Conservation (phyloP, 1,140 invertebrate species). For the Lethrus apterus region DNA sequence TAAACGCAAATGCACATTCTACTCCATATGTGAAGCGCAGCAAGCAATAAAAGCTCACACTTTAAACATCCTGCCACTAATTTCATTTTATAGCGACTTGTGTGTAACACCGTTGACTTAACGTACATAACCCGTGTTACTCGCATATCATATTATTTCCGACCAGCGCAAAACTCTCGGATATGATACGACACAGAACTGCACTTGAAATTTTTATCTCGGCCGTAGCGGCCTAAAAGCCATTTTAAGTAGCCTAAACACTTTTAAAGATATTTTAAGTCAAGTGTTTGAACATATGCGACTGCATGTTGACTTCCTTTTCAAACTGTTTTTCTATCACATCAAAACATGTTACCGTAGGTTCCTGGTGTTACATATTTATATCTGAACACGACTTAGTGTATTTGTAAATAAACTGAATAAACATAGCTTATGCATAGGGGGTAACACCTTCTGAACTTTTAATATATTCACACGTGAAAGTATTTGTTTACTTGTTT, state of each 20-base stretch:
- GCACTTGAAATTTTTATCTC: slow-evolving; percentile 24
- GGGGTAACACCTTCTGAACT: too few species aligned
- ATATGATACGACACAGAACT: slow-evolving; percentile 26
- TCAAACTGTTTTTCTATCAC: slow-evolving; percentile 11
- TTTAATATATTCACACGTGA: too few species aligned
- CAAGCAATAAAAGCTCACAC: too few species aligned
- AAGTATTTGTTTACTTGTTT: too few species aligned
- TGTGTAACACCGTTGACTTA: neutral
- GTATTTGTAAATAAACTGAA: too few species aligned
- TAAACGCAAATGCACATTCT: too few species aligned
- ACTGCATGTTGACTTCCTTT: slow-evolving; percentile 10
- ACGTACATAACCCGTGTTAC: neutral
- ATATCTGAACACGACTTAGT: too few species aligned
- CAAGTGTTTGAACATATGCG: slow-evolving; percentile 17
- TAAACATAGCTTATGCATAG: too few species aligned
- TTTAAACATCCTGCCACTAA: slow-evolving; percentile 13
- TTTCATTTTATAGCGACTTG: too few species aligned
- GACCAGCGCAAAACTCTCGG: neutral
- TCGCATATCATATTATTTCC: slow-evolving; percentile 9
- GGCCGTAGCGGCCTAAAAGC: slow-evolving; percentile 27
- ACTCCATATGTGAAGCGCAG: too few species aligned
- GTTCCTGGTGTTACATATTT: too few species aligned
- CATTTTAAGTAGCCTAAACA: slow-evolving; percentile 36
- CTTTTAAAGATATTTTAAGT: slow-evolving; percentile 33
- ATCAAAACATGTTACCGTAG: slow-evolving; percentile 5